Conservation (phyloP, 2,797 vertebrate species). For the Selene dorsalis region DNA sequence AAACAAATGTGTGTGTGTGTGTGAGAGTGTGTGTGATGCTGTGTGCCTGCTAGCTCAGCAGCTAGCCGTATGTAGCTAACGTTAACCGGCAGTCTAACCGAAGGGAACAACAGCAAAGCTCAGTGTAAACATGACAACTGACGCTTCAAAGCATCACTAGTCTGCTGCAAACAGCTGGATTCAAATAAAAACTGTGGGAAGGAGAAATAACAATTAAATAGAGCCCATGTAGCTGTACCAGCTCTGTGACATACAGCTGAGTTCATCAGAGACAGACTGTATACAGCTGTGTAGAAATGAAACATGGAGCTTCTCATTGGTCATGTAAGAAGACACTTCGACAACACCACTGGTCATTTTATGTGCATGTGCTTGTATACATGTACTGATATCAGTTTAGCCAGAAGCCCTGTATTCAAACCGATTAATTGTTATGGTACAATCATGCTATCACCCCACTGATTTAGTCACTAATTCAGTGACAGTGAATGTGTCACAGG, state of each 20-base stretch:
- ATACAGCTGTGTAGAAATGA: not conserved
- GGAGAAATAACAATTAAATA: not conserved
- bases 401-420: not conserved
- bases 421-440: not conserved
- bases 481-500: constrained; percentile 47
- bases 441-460: not conserved
- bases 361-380: not conserved
- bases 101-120: constrained; percentile 17
- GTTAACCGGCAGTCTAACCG: constrained; percentile 4
- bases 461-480: constrained; percentile 25
- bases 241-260: not conserved
- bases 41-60: constrained; percentile 34
- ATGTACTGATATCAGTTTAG: not conserved
- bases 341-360: not conserved
- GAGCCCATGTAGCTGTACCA: not conserved
- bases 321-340: not conserved
- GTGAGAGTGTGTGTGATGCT: constrained; percentile 5
- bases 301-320: not conserved
- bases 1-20: constrained; percentile 36
- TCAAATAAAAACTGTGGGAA: constrained; percentile 14
- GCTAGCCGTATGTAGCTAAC: constrained; percentile 66
- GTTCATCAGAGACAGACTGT: not conserved
- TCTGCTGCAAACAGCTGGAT: not conserved
- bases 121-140: not conserved
- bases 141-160: not conserved